Base-by-base conservation (phyloP, 2,797 vertebrate species). In the Acomys russatus region DNA sequence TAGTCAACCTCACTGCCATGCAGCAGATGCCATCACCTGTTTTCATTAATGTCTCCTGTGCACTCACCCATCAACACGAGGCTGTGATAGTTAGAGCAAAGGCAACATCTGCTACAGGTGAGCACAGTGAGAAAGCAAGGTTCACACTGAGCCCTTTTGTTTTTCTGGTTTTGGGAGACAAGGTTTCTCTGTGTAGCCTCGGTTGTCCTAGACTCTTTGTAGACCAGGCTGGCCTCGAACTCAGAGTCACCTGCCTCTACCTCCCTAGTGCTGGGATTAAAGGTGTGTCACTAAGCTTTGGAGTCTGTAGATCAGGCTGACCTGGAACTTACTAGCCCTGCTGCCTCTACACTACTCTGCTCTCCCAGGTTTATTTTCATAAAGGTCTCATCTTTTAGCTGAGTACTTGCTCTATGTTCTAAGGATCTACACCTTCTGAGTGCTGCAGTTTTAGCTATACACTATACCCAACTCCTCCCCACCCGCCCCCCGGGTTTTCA, bases 41-140 rank as follows among this genome's bases (percentile, higher is more conserved):
- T 56, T 98, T 97, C 85, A 87, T 98, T 97, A 98, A 97, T 33
- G 30, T 98, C 80, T 98, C 98, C 79, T 98, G 98, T 68, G 18
- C 68, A 23, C 97, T 98, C 33, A 98, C 98, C 0, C 79, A 95
- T 68, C 98, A 98, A 79, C 95, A 51, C 30, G 96, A 88, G 2
- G 95, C 95, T 1, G 94, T 98, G 23, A 7, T 83, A n/a, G 97
- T 98, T 64, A 96, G 77, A 91, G 93, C 73, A 33, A 71, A 51
- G 15, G 90, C 51, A 1, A 91, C 87, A 14, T 49, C 79, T 10
- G 9, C 33, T 28, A 11, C 93, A 30, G 98, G 97, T 98, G 82
- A 98, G 97, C 38, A 28, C 1, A 54, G 35, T 44, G 44, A 44
- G 44, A 44, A 44, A 44, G 44, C 44, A 44, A 44, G 3, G 44